phyloP scores from a whole-genome alignment of 1,140 invertebrate species.

The Ylistrum balloti region DNA sequence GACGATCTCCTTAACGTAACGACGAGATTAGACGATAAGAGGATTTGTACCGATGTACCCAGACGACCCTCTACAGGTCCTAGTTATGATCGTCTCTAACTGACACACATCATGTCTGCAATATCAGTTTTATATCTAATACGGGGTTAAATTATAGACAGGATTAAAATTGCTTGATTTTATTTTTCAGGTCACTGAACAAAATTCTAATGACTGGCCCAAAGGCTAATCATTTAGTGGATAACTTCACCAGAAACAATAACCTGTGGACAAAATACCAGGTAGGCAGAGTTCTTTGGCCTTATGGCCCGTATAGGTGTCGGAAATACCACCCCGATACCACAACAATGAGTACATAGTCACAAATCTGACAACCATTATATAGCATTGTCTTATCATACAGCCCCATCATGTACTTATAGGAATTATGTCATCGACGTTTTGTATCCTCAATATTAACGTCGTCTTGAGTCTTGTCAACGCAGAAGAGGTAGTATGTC shows the following conservation, averaged over 20 bases:
- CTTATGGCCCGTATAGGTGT: neutral
- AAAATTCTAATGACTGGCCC: slow-evolving; percentile 59
- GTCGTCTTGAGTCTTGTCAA: neutral
- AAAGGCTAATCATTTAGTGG: slow-evolving; percentile 46
- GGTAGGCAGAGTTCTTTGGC: slow-evolving; percentile 42
- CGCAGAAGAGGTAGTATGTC: neutral
- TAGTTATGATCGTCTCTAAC: neutral
- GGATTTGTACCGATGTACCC: neutral
- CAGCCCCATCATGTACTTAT: neutral
- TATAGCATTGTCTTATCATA: neutral
- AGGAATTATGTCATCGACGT: neutral
- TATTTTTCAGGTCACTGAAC: slow-evolving; percentile 55
- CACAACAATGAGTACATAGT: neutral
- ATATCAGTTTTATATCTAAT: slow-evolving; percentile 26
- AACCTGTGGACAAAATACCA: slow-evolving; percentile 41
- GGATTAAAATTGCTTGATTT: slow-evolving; percentile 12
- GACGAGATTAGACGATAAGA: neutral
- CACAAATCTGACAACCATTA: neutral
- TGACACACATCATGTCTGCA: neutral
- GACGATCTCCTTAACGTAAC: slow-evolving; percentile 3
- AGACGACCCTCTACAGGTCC: neutral
- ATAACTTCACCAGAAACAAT: slow-evolving; percentile 51
- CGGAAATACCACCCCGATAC: neutral
- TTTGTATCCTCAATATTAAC: neutral
- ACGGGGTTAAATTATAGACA: neutral